Percentiles rank a stretch among this genome's conserved stretches.
phyloP scores from a whole-genome alignment of 2,888 invertebrate genomes.

The Lumbricus terrestris region DNA sequence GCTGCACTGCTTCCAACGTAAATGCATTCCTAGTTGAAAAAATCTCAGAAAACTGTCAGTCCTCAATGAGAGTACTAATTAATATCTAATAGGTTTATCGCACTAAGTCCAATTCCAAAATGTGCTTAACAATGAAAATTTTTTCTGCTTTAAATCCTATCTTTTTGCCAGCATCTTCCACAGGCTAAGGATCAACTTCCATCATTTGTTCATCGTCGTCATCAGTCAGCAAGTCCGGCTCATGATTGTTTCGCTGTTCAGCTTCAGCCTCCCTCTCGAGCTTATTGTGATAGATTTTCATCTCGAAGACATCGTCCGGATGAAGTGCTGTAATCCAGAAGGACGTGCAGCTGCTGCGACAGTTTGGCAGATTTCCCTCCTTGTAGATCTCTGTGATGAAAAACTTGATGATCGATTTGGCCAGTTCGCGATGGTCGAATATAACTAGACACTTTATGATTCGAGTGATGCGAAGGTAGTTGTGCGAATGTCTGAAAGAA shows the following conservation, averaged over 20 bases:
- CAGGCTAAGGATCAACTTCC: background rate
- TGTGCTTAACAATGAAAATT: background rate
- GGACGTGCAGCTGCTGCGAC: background rate
- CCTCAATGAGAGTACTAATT: background rate
- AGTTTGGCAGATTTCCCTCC: background rate
- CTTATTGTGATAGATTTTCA: background rate
- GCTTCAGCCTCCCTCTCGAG: background rate
- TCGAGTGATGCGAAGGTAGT: slow-evolving; percentile 22
- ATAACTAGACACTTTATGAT: slow-evolving; percentile 8
- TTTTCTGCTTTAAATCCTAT: background rate
- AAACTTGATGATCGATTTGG: slow-evolving; percentile 10
- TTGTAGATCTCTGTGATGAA: background rate
- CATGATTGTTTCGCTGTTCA: background rate
- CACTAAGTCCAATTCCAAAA: background rate
- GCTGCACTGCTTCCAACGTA: background rate
- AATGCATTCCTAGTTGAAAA: background rate
- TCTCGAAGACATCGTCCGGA: background rate
- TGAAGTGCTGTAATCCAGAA: slow-evolving; percentile 15
- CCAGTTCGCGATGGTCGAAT: background rate
- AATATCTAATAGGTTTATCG: too few species aligned
- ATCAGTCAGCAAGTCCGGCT: too few species aligned
- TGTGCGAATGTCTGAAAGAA: slow-evolving; percentile 11
- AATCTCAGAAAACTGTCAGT: background rate
- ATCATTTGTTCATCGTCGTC: too few species aligned
- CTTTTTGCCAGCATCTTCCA: background rate